phyloP scores from a whole-genome alignment of 2,113 vertebrate species.

The Triplophysa siluroides region DNA sequence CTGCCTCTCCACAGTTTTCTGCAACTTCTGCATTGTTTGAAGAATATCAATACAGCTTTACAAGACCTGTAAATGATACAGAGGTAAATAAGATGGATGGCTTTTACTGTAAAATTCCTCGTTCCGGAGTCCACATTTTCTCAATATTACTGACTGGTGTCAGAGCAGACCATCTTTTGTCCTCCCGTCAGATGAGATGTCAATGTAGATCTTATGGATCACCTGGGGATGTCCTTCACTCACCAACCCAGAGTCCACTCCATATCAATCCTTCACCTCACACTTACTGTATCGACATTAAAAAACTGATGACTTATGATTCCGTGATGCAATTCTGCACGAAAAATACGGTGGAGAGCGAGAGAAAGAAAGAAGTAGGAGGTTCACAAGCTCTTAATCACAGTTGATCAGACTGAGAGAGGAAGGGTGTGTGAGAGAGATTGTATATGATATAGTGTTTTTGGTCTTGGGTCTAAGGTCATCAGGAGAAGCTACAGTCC shows the following conservation, averaged over 20 bases:
- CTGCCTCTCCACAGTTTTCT: no score
- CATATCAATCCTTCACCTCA: constrained; percentile 53
- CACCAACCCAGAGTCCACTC: constrained; percentile 48
- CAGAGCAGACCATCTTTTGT: constrained; percentile 32
- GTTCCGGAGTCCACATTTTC: neutral
- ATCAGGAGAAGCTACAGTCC: constrained; percentile 69
- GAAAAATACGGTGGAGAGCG: constrained; percentile 36
- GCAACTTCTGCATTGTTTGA: no score
- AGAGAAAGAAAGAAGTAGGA: constrained; percentile 14
- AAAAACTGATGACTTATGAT: constrained; percentile 78
- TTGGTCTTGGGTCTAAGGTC: constrained; percentile 44
- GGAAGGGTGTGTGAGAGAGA: constrained; percentile 18
- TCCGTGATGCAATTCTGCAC: constrained; percentile 72
- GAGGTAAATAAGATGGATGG: no score
- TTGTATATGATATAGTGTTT: constrained; percentile 57
- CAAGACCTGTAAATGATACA: neutral
- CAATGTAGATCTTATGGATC: constrained; percentile 71
- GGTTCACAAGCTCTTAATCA: neutral
- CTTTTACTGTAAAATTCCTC: neutral
- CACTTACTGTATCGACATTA: constrained; percentile 61
- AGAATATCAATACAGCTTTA: neutral
- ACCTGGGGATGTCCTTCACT: constrained; percentile 60
- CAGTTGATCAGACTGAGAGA: neutral
- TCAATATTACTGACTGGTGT: constrained; percentile 35
- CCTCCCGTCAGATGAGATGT: constrained; percentile 61